phyloP scores from a whole-genome alignment of 2,888 invertebrate genomes.

The Alsophila aescularia region DNA sequence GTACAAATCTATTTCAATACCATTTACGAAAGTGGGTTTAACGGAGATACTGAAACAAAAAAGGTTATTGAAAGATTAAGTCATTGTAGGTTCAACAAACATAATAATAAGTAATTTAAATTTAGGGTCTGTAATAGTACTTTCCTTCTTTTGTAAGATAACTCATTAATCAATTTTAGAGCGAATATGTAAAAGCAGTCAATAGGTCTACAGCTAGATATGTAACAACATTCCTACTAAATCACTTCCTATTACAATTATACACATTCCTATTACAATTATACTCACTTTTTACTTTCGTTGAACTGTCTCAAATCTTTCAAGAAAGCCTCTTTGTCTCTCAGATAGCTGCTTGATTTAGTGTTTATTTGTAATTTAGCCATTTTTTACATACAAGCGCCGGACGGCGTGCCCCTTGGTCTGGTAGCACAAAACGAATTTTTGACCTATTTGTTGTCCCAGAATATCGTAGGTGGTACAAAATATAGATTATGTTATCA shows the following conservation, averaged over 20 bases:
- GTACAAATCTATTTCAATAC: conserved; percentile 96
- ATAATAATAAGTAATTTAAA: too few species aligned
- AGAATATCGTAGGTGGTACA: not conserved
- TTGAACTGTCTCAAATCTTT: conserved; percentile 95
- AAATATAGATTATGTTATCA: not conserved
- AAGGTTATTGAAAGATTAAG: not conserved
- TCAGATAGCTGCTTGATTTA: conserved; percentile 88
- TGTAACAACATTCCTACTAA: not conserved
- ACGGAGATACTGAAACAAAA: conserved; percentile 86
- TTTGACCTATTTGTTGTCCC: not conserved
- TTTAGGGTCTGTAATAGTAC: too few species aligned
- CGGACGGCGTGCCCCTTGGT: conserved; percentile 18
- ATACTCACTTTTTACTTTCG: conserved; percentile 94
- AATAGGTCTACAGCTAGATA: not conserved
- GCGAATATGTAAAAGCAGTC: not conserved
- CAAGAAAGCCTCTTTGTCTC: conserved; percentile 91
- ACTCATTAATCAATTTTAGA: not conserved
- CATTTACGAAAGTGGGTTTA: conserved; percentile 90
- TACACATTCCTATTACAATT: conserved; percentile 6
- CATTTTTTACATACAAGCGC: conserved; percentile 56
- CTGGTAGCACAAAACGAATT: not conserved
- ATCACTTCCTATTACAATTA: not conserved
- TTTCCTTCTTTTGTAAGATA: too few species aligned
- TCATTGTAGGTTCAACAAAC: too few species aligned
- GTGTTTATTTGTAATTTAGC: conserved; percentile 80